phyloP scores from a whole-genome alignment of 2,888 invertebrate species.

The Noctua pronuba region DNA sequence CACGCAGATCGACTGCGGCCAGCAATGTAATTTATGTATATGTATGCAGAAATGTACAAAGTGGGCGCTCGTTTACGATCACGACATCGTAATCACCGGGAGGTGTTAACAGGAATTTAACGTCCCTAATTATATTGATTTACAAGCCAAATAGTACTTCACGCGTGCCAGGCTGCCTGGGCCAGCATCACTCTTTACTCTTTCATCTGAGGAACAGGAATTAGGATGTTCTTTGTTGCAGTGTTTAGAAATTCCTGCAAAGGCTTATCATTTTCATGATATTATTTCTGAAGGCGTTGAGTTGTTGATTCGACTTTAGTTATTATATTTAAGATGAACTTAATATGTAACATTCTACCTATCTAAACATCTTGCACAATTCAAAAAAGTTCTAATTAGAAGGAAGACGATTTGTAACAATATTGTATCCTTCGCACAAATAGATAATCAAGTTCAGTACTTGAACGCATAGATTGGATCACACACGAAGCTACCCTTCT shows the following conservation, averaged over 20 bases:
- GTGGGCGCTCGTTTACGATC: constrained; percentile 71
- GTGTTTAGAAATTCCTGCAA: background rate
- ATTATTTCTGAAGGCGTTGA: background rate
- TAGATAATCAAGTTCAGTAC: background rate
- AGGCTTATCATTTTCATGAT: background rate
- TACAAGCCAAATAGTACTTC: constrained; percentile 68
- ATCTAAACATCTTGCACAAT: background rate
- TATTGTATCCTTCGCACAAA: background rate
- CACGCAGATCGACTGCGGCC: constrained; percentile 48
- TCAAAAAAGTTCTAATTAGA: background rate
- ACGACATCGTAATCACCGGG: constrained; percentile 69
- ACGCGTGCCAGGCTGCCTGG: constrained; percentile 11
- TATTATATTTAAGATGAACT: no score
- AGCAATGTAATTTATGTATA: constrained; percentile 75
- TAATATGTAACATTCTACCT: no score
- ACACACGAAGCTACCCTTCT: constrained; percentile 30
- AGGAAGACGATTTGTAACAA: background rate
- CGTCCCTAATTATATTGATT: constrained; percentile 77
- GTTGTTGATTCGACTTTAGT: background rate
- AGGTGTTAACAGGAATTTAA: constrained; percentile 75
- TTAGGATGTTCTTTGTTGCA: constrained; percentile 15
- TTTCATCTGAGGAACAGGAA: constrained; percentile 10
- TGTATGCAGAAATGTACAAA: constrained; percentile 73
- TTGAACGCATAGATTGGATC: constrained; percentile 8
- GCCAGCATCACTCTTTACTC: constrained; percentile 34